Conservation (phyloP, 2,113 vertebrate genomes). For the Eudyptes chrysolophus region DNA sequence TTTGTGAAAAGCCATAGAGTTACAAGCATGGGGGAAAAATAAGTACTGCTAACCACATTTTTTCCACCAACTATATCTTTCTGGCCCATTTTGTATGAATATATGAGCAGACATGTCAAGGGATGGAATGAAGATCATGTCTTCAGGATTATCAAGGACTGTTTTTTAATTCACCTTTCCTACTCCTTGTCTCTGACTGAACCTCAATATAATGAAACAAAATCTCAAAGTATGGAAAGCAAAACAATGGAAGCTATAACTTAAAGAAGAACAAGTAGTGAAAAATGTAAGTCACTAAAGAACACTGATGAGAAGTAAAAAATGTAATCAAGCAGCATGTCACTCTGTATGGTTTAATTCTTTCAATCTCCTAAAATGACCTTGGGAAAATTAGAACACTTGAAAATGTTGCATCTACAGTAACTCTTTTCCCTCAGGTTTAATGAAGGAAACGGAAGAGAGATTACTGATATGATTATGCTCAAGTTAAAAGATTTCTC, state of each 20-base stretch:
- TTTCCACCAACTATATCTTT: not conserved
- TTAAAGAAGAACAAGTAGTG: not conserved
- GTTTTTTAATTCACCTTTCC: constrained; percentile 1
- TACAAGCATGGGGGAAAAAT: constrained; percentile 19
- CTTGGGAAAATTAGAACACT: constrained; percentile 7
- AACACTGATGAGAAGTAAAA: constrained; percentile 1
- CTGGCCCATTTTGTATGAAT: not conserved
- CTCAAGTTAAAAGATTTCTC: not conserved
- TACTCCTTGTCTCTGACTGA: not conserved
- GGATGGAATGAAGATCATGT: constrained; percentile 9
- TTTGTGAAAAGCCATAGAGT: constrained; percentile 62
- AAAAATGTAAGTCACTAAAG: not conserved
- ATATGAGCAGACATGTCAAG: not conserved
- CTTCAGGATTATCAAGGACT: not conserved
- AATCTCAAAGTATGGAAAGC: not conserved
- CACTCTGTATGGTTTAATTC: not conserved
- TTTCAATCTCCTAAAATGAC: not conserved
- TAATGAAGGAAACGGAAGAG: not conserved
- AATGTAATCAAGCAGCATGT: not conserved
- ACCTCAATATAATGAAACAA: not conserved
- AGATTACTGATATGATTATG: not conserved
- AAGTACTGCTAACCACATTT: not conserved
- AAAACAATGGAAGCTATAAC: not conserved
- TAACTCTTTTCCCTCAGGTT: not conserved
- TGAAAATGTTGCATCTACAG: not conserved